Evolutionary conservation across 2,797 vertebrate genomes (phyloP), one percentile per base, ranked within the genome.

Genomic region (Oryzias sinensis): DNA sequence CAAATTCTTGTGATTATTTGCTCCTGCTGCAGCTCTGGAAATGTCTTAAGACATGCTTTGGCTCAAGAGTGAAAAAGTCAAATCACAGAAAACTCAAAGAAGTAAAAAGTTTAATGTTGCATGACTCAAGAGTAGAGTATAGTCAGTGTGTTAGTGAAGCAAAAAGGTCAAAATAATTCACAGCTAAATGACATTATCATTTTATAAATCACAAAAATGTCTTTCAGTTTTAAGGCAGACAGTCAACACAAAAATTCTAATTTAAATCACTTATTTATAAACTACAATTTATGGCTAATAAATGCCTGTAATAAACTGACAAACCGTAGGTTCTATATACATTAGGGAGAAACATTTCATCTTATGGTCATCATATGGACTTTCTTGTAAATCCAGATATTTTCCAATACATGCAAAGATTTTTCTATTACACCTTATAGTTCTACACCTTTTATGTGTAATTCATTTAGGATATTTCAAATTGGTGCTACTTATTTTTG

Each of bases 201-300:
- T 75, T 60, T 51, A 51, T 64, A 80, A 70, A 82, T 69, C 49
- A 80, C 68, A 68, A 29, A 47, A 48, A 72, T 77, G 79, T 77
- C 68, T 72, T 77, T 46, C 11, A 62, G 57, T 81, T 78, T 87
- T 86, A 88, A 89, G 86, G 88, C 84, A 85, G 83, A 81, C 70
- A 74, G 79, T 87, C 63, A 62, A 74, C 75, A 79, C 68, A 52
- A 66, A 77, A 33, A 33, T 33, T 3, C 73, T 79, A 61, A 27
- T 51, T 74, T 63, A 25, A 80, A 48, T 77, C 9, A 64, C 15
- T 49, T 18, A 49, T 56, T 62, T 56, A 68, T 37, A 63, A 64
- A 74, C 56, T 62, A 43, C 71, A 56, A 66, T 57, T 25, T 3
- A 29, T 67, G 59, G 24, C 49, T 74, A 17, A 47, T 56, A 60